phyloP scores from a whole-genome alignment of 2,113 vertebrate species.

The Xenopus laevis region DNA sequence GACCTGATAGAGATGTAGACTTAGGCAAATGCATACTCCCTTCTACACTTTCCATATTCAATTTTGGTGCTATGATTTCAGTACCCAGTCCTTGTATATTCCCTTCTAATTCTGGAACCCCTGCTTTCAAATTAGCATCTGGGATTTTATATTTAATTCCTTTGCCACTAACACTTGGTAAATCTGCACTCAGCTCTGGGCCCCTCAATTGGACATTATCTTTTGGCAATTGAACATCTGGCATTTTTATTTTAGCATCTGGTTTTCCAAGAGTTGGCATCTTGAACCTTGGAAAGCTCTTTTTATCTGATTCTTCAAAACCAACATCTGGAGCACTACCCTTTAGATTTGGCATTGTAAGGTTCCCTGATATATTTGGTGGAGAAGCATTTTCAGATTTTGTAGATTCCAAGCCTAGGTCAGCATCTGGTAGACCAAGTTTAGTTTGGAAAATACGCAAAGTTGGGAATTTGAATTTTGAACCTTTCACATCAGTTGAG shows the following conservation, averaged over 20 bases:
- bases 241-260: conserved; percentile 18
- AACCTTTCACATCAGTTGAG: conserved; percentile 1
- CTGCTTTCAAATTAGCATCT: conserved; percentile 23
- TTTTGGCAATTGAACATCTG: conserved; percentile 24
- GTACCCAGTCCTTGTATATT: not conserved
- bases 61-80: conserved; percentile 28
- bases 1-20: conserved; percentile 5
- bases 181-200: conserved; percentile 18
- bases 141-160: conserved; percentile 8
- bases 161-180: conserved; percentile 6
- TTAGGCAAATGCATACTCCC: conserved; percentile 11
- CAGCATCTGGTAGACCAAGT: conserved; percentile 1
- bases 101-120: conserved; percentile 21
- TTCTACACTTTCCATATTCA: conserved; percentile 9
- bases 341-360: conserved; percentile 22
- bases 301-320: conserved; percentile 21
- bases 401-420: conserved; percentile 2
- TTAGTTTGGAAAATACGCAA: conserved; percentile 36
- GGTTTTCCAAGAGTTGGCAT: conserved; percentile 36
- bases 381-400: not conserved
- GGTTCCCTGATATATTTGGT: conserved; percentile 13
- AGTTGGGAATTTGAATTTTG: conserved; percentile 34
- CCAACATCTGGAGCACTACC: conserved; percentile 12
- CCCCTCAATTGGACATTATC: conserved; percentile 13
- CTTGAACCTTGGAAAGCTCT: conserved; percentile 29